A percentile compares a stretch with the other conserved stretches of the same genome.
These are phyloP conservation scores for Plectus sambesii DNA, from an alignment of 1,140 invertebrate genomes.

Conservation along the genomic window DNA sequence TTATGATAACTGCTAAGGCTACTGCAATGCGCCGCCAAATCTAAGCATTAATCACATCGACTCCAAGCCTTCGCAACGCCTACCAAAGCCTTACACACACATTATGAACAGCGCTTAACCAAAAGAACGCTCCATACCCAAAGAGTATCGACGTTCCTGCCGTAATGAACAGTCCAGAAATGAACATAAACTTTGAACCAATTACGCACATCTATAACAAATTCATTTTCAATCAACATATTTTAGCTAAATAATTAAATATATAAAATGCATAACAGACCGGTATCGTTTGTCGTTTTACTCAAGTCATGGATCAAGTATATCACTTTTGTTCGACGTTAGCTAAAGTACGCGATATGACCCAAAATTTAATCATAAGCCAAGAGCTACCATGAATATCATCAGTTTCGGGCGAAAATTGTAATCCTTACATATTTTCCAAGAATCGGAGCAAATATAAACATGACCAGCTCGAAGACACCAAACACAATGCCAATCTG, in stretches of 20 bases:
- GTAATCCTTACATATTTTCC: constrained; percentile 61
- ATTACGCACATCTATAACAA: constrained; percentile 59
- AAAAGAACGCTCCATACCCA: constrained; percentile 59
- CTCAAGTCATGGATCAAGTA: constrained; percentile 6
- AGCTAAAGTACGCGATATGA: too few species aligned
- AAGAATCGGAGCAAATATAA: constrained; percentile 72
- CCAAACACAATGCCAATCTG: constrained; percentile 85
- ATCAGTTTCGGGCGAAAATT: constrained; percentile 13
- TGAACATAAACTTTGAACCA: constrained; percentile 72
- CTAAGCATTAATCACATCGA: too few species aligned
- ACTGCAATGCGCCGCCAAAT: too few species aligned
- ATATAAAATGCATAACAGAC: too few species aligned
- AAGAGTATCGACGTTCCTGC: constrained; percentile 53
- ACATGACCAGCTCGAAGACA: constrained; percentile 78
- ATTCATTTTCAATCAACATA: constrained; percentile 17
- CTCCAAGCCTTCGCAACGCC: too few species aligned
- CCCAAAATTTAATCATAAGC: constrained; percentile 5
- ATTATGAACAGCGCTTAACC: constrained; percentile 56
- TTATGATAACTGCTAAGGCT: too few species aligned
- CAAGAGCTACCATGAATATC: constrained; percentile 1
- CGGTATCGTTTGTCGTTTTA: constrained; percentile 2
- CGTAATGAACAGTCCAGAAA: constrained; percentile 70
- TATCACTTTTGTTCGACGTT: too few species aligned
- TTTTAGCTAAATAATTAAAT: neutral
- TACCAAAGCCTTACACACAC: too few species aligned